These are phyloP conservation scores for Acropternis orthonyx DNA, from an alignment of 2,797 vertebrate genomes.

Conservation along the genomic window DNA sequence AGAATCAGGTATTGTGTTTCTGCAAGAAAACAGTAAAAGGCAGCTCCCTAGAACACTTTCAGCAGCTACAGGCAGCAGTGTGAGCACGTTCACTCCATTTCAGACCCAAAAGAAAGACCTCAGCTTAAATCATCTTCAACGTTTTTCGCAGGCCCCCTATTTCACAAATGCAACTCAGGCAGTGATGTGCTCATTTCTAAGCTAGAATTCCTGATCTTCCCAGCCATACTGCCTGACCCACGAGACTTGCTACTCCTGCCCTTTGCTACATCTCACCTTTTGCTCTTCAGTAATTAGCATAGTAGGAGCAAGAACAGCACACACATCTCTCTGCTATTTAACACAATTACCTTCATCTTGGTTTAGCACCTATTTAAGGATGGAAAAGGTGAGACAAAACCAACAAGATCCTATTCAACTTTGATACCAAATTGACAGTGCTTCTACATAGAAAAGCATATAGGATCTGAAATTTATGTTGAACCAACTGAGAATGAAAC, in stretches of 20 bases:
- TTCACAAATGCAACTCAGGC: background rate
- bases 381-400: background rate
- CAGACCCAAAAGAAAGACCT: background rate
- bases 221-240: background rate
- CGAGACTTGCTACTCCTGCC: background rate
- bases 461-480: background rate
- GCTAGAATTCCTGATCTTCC: background rate
- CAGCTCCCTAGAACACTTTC: background rate
- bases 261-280: background rate
- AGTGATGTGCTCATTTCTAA: background rate
- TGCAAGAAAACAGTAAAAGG: background rate
- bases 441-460: background rate
- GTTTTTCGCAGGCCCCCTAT: background rate
- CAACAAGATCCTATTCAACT: background rate
- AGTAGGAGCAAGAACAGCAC: background rate
- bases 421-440: background rate
- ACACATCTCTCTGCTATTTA: background rate
- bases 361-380: background rate
- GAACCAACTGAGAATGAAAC: background rate
- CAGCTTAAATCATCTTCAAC: background rate
- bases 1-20: background rate
- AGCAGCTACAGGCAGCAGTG: background rate
- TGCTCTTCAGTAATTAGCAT: fast-evolving
- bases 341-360: background rate
- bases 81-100: background rate